Base-by-base conservation (phyloP, 2,113 vertebrate species). In the Anoplopoma fimbria region DNA sequence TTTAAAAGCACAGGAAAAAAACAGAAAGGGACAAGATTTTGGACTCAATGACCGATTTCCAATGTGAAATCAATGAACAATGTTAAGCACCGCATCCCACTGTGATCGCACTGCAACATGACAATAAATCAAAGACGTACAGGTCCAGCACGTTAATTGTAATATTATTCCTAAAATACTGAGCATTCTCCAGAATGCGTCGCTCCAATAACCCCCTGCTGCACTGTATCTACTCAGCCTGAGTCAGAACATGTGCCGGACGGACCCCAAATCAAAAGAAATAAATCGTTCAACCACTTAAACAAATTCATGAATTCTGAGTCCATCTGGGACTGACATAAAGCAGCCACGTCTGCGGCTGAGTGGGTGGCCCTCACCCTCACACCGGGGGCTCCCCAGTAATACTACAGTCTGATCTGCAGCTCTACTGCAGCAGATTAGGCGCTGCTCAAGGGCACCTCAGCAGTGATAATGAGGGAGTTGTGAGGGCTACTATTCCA, bases 281-380 rank as follows among this genome's bases (percentile, higher is more conserved):
- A 51, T 14, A 69, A 53, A 36, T 34, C 23, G n/a, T 53, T 53
- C 12, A 69, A 53, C 45, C 13, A 25, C 47, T 69, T 36, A 53
- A n/a, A 69, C 47, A 53, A 69, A 69, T 53, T 53, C 31, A 69
- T 69, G 68, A 70, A 70, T 70, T 53, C 67, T 51, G 67, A 69
- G 29, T 69, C 47, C 49, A 25, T 53, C 12, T 70, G 68, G 68
- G 68, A 69, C 68, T 9, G 31, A 53, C 68, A 69, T 53, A 70
- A 70, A 53, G 12, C 47, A 15, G 47, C 51, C 68, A 14, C 21
- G 31, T 53, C 47, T 53, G 31, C 4, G 17, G 23, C 68, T 9
- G 68, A 53, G 68, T 70, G 68, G 68, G 68, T 70, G 68, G 68
- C 68, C 68, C 47, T 53, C 31, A 7, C 27, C 36, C 21, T n/a